These are phyloP conservation scores for Tursiops truncatus DNA, from an alignment of 2,113 vertebrate genomes.

Conservation along the genomic window DNA sequence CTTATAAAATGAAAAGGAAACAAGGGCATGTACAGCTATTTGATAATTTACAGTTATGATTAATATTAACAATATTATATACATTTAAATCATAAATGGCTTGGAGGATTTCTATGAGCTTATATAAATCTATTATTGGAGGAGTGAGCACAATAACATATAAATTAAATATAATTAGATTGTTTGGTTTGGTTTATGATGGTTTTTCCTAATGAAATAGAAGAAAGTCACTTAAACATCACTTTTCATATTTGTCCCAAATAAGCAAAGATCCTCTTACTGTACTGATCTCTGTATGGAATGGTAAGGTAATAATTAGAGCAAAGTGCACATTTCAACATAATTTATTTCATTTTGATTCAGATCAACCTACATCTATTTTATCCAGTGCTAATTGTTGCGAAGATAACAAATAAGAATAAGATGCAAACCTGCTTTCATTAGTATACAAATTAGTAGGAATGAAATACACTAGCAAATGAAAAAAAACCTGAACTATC, in stretches of 20 bases:
- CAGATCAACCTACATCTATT: background rate
- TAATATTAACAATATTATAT: background rate
- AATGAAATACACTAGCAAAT: background rate
- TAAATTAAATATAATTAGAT: background rate
- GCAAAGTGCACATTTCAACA: background rate
- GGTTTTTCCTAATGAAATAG: background rate
- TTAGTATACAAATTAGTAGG: background rate
- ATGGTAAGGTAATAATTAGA: background rate
- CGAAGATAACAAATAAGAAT: background rate
- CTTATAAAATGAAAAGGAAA: background rate
- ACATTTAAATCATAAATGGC: background rate
- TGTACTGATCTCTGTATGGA: background rate
- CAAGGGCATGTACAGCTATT: background rate
- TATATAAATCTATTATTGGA: background rate
- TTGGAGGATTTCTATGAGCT: background rate
- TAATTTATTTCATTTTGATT: background rate
- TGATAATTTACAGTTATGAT: background rate
- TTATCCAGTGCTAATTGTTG: background rate
- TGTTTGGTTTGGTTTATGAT: background rate
- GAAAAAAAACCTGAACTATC: background rate
- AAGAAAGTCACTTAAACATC: background rate
- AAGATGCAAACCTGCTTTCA: background rate
- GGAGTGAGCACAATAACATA: background rate
- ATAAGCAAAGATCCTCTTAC: background rate
- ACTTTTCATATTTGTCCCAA: background rate